phyloP scores from a whole-genome alignment of 2,797 vertebrate genomes.

The Crocidura indochinensis region DNA sequence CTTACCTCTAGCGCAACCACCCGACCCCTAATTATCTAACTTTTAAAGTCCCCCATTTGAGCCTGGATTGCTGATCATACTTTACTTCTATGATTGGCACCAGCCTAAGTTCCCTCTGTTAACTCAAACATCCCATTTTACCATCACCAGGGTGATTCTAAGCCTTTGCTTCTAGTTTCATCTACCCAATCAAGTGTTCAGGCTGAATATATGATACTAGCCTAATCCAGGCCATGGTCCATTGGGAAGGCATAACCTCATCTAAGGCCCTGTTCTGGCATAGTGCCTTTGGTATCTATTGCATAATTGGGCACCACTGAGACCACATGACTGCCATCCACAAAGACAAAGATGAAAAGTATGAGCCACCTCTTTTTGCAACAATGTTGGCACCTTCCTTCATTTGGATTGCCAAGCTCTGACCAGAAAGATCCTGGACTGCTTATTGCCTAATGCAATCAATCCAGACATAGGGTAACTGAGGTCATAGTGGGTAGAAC shows the following conservation, averaged over 20 bases:
- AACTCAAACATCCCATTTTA: background rate
- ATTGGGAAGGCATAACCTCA: conserved; percentile 24
- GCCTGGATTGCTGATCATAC: background rate
- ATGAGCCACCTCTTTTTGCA: conserved; percentile 82
- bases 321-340: conserved; percentile 74
- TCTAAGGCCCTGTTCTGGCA: conserved; percentile 29
- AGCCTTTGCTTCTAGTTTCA: conserved; percentile 29
- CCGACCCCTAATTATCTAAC: too few relatives aligned
- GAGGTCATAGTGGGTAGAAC: conserved; percentile 50
- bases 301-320: conserved; percentile 72
- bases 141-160: background rate
- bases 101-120: background rate
- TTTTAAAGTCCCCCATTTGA: background rate
- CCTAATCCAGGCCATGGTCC: background rate
- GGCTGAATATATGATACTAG: background rate
- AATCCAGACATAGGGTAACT: conserved; percentile 69
- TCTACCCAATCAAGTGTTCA: background rate
- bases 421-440: conserved; percentile 83
- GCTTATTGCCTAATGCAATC: conserved; percentile 65
- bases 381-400: conserved; percentile 76
- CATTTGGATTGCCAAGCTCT: conserved; percentile 79
- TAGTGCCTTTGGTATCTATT: conserved; percentile 60
- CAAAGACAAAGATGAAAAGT: conserved; percentile 82
- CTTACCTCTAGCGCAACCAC: too few relatives aligned
- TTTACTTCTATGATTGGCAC: background rate